Percentiles rank a stretch among this genome's conserved stretches.
These are phyloP conservation scores for Scleropages formosus DNA, from an alignment of 2,797 vertebrate genomes.

Conservation along the genomic window DNA sequence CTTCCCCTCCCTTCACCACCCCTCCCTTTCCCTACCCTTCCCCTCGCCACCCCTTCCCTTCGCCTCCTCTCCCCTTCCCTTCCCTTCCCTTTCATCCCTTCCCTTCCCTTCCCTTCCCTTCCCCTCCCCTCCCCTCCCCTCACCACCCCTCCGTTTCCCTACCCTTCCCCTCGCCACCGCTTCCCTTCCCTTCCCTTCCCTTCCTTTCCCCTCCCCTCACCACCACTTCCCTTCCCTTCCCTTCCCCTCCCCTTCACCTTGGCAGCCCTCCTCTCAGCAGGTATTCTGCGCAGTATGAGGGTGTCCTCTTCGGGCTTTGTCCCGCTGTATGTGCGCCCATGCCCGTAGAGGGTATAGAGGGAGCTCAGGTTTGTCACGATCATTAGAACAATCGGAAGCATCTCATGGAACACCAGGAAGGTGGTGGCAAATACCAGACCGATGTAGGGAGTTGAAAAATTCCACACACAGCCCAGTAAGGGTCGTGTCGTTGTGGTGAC, in stretches of 20 bases:
- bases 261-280: conserved; percentile 72
- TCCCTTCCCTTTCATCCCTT: no score
- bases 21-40: no score
- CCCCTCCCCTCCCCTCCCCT: no score
- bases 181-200: no score
- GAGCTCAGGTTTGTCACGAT: conserved; percentile 67
- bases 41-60: no score
- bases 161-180: no score
- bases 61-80: no score
- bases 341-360: conserved; percentile 66
- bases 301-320: conserved; percentile 33
- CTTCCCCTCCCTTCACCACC: no score
- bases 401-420: conserved; percentile 74
- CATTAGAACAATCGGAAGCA: conserved; percentile 73
- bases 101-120: no score
- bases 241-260: conserved; percentile 56
- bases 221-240: no score
- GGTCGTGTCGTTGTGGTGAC: conserved; percentile 74
- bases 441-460: conserved; percentile 63
- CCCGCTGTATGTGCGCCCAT: conserved; percentile 47
- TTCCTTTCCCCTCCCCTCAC: no score
- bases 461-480: conserved; percentile 74
- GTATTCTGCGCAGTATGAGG: conserved; percentile 58
- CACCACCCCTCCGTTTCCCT: no score
- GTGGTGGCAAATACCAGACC: conserved; percentile 70